A percentile compares a stretch with the other conserved stretches of the same genome.
These are phyloP conservation scores for Trypoxylus dichotomus DNA, from an alignment of 1,140 invertebrate genomes.

Conservation along the genomic window DNA sequence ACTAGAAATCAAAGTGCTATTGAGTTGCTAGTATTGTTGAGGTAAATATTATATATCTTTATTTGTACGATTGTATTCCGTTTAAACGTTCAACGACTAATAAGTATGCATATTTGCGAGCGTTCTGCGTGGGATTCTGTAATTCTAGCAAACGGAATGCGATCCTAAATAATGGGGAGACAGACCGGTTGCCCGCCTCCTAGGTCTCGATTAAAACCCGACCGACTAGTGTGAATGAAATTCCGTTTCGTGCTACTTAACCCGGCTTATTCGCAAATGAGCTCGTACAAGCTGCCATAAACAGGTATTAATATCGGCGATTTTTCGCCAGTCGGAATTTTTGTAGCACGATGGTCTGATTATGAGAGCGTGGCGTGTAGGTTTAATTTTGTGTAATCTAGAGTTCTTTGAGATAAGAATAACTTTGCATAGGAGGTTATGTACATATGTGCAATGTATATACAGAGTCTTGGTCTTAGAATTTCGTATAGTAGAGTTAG, in stretches of 20 bases:
- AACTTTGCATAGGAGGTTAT: too few relatives aligned
- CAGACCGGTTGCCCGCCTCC: neutral
- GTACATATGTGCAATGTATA: too few relatives aligned
- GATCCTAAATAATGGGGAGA: neutral
- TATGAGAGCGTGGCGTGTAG: neutral
- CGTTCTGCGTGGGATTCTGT: neutral
- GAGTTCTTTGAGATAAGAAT: too few relatives aligned
- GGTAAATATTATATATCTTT: too few relatives aligned
- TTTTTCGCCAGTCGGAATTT: neutral
- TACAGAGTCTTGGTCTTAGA: too few relatives aligned
- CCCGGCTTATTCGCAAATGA: neutral
- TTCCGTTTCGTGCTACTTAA: conserved; percentile 6
- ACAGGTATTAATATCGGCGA: neutral
- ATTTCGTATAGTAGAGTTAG: too few relatives aligned
- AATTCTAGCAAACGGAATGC: neutral
- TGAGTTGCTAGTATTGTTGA: too few relatives aligned
- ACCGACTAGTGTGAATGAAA: neutral
- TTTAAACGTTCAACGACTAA: too few relatives aligned
- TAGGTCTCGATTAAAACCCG: neutral
- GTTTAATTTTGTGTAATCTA: too few relatives aligned
- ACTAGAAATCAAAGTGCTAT: too few relatives aligned
- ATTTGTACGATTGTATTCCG: too few relatives aligned
- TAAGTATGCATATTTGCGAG: neutral
- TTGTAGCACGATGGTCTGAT: neutral
- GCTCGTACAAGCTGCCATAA: neutral